Evolutionary conservation across 2,113 vertebrate species (phyloP).

Genomic region (Erythrolamprus reginae): DNA sequence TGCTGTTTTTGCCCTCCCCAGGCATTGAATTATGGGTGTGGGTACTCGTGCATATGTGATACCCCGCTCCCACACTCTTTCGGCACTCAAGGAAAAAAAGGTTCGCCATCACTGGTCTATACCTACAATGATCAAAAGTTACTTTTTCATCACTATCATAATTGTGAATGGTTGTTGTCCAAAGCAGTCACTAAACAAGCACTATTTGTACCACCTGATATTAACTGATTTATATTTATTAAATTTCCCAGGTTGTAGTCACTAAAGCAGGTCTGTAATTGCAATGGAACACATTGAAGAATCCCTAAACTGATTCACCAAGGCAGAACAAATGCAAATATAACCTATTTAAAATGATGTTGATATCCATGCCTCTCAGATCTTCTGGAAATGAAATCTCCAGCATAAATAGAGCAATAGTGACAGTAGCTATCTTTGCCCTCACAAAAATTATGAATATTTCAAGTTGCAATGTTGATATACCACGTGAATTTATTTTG

Average conservation of each 20-base stretch:
- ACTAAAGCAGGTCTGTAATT: neutral
- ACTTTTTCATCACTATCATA: neutral
- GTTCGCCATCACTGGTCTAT: too few species aligned
- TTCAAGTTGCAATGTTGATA: neutral
- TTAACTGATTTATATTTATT: neutral
- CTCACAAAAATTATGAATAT: neutral
- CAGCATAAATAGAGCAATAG: neutral
- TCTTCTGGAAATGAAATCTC: neutral
- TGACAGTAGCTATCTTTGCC: neutral
- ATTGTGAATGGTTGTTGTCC: neutral
- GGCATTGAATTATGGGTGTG: too few species aligned
- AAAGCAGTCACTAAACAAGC: neutral
- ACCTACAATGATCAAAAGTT: neutral
- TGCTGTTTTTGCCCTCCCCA: too few species aligned
- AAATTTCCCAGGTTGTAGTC: neutral
- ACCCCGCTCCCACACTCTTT: too few species aligned
- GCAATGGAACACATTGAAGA: neutral
- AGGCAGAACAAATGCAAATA: neutral
- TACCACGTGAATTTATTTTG: neutral
- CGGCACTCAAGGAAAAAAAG: too few species aligned
- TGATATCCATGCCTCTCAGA: neutral
- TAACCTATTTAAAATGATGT: neutral
- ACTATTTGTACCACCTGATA: neutral
- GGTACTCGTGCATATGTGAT: too few species aligned
- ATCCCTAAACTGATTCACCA: neutral